A percentile compares a stretch with the other conserved stretches of the same genome.
phyloP scores from a whole-genome alignment of 2,113 vertebrate genomes.

The Spilogale gracilis region DNA sequence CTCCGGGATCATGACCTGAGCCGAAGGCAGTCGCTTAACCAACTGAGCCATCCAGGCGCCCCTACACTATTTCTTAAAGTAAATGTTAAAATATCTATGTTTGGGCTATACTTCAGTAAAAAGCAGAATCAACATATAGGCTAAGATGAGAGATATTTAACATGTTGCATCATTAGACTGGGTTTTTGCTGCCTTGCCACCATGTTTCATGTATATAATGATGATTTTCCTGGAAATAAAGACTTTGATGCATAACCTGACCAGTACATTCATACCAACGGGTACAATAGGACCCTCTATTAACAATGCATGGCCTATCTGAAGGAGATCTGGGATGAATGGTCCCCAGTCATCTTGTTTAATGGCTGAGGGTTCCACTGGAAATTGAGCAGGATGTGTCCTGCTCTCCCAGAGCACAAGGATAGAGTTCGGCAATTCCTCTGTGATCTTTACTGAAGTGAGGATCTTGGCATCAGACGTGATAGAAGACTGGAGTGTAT shows the following conservation, averaged over 20 bases:
- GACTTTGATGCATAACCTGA: neutral
- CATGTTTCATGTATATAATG: neutral
- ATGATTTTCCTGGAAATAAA: constrained; percentile 6
- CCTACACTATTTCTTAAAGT: neutral
- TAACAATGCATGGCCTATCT: neutral
- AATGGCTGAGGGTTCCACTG: neutral
- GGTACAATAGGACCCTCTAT: neutral
- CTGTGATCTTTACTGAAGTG: neutral
- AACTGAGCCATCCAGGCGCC: no score
- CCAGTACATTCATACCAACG: neutral
- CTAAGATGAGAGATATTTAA: neutral
- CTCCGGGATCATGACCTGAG: no score
- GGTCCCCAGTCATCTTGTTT: neutral
- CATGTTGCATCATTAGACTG: neutral
- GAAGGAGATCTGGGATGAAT: neutral
- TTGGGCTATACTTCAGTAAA: neutral
- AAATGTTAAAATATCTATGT: neutral
- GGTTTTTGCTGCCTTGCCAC: neutral
- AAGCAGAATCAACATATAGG: neutral
- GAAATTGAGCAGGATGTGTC: neutral
- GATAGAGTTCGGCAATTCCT: neutral
- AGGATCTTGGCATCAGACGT: neutral
- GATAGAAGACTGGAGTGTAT: neutral
- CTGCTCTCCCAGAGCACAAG: neutral
- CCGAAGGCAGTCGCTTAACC: no score